phyloP scores from a whole-genome alignment of 2,113 vertebrate species.

The Typhlomys cinereus region DNA sequence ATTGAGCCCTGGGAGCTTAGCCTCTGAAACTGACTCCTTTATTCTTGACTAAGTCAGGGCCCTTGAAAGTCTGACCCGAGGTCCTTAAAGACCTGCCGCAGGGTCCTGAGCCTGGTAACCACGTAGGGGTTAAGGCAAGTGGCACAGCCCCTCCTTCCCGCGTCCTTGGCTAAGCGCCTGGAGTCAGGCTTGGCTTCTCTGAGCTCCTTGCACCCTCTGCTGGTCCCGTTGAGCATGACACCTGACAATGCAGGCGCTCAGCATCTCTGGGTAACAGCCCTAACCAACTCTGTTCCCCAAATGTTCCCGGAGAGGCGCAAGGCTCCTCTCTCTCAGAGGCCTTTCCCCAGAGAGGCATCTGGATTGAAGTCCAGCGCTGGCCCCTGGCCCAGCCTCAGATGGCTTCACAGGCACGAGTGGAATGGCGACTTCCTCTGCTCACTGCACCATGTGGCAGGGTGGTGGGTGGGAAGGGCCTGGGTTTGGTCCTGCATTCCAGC shows the following conservation, averaged over 20 bases:
- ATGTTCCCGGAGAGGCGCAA: too few species aligned
- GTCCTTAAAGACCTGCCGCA: not conserved
- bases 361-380: not conserved
- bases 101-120: not conserved
- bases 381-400: not conserved
- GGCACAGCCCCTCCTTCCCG: not conserved
- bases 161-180: accelerated
- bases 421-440: not conserved
- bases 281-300: too few species aligned
- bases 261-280: not conserved
- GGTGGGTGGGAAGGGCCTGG: accelerated
- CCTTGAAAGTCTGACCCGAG: not conserved
- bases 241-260: not conserved
- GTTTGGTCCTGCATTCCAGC: not conserved
- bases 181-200: not conserved
- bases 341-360: not conserved
- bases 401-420: not conserved
- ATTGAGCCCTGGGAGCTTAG: not conserved
- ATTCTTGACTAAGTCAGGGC: not conserved
- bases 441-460: not conserved
- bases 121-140: not conserved
- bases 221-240: not conserved
- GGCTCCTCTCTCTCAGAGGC: not conserved
- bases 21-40: not conserved
- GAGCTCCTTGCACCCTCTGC: conserved; percentile 53